phyloP scores from a whole-genome alignment of 37 sponge, comb jelly and placozoan genomes.

The Cladorhizidae sp. region DNA sequence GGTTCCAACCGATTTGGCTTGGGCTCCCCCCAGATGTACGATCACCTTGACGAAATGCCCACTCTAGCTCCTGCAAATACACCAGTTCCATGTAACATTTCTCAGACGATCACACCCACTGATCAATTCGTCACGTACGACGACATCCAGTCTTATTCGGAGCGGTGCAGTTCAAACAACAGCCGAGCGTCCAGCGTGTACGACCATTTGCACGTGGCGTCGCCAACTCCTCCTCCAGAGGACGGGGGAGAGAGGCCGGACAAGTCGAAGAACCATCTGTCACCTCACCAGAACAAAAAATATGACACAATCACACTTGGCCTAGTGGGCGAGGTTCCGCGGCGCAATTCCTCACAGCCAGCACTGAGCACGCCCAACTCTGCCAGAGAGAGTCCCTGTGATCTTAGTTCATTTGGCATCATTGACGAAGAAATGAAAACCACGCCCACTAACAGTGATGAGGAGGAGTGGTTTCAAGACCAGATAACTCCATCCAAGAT shows the following conservation, averaged over 20 bases:
- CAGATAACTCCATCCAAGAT: neutral
- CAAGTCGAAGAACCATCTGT: neutral
- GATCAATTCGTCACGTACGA: neutral
- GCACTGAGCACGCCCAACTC: constrained; percentile 30
- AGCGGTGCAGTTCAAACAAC: neutral
- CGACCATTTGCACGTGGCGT: constrained; percentile 15
- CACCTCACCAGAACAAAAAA: neutral
- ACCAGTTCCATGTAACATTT: neutral
- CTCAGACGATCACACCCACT: constrained; percentile 1
- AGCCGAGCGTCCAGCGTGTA: neutral
- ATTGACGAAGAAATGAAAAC: constrained; percentile 6
- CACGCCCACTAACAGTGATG: constrained; percentile 32
- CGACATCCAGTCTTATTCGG: neutral
- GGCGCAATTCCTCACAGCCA: constrained; percentile 43
- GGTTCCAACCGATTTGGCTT: neutral
- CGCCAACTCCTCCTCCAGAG: neutral
- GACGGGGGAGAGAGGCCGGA: neutral
- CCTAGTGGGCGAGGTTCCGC: too few species aligned
- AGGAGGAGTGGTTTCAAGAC: neutral
- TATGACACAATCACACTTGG: neutral
- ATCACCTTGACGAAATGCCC: neutral
- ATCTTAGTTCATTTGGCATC: neutral
- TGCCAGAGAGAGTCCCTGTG: constrained; percentile 36
- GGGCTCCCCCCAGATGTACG: neutral
- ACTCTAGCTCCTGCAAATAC: neutral